Evolutionary conservation across 2,797 vertebrate species (phyloP), one percentile per base, ranked within the genome.

Genomic region (Phylloscopus collybita): DNA sequence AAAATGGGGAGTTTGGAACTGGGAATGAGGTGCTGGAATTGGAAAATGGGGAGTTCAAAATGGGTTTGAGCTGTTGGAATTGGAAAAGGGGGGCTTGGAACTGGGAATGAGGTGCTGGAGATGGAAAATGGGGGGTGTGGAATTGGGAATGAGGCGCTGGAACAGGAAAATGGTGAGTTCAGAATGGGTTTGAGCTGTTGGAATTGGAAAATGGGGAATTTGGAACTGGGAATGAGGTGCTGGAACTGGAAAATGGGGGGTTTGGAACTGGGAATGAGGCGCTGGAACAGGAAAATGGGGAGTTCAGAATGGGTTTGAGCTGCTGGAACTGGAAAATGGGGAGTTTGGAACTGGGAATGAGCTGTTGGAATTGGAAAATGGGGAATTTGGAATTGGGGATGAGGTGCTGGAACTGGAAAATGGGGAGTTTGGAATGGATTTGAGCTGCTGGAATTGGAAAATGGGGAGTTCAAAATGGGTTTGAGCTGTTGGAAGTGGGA

Each of bases 291-390:
- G 38, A 4, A 66, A 14, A 29, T 5, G 42, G 42, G 6, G 17
- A 16, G 27, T 26, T 42, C n/a, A n/a, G n/a, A n/a, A n/a, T n/a
- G 34, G 34, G 34, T 7, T 7, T 34, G 34, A 34, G 34, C 7
- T 34, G 34, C 34, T 34, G 34, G 34, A 34, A 14, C 9, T 7
- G 11, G 38, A 4, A 66, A 14, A 29, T 5, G 42, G 42, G 6
- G 17, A 16, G n/a, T 26, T 42, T 38, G 30, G 40, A 40, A 6
- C n/a, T 36, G 65, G 56, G 16, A 5, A 2, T 11, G n/a, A 47
- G 27, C 1, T 7, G 3, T 1, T 49, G 44, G 16, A 49, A 21
- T 3, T 4, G 6, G 26, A 1, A 45, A 36, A 47, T 30, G n/a
- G 1, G 25, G 23, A 7, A 8, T 10, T 61, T 20, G 45, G 10